These are phyloP conservation scores for Lateolabrax maculatus DNA, from an alignment of 2,797 vertebrate species.

Conservation along the genomic window DNA sequence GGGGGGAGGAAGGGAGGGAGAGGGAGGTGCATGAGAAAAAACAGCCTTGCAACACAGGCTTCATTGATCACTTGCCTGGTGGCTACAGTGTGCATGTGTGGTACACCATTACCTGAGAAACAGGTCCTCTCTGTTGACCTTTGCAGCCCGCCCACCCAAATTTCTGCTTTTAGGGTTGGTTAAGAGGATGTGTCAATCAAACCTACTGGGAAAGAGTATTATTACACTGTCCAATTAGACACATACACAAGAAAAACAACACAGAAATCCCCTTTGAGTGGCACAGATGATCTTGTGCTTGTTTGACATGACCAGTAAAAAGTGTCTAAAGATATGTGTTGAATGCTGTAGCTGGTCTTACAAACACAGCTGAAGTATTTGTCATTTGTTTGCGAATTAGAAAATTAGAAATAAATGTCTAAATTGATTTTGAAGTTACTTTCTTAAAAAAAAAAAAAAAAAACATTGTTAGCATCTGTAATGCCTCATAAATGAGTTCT, in stretches of 20 bases:
- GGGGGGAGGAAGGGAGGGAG: background rate
- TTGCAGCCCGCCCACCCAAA: conserved; percentile 30
- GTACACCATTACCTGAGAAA: conserved; percentile 64
- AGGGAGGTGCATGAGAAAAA: conserved; percentile 43
- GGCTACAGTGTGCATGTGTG: conserved; percentile 44
- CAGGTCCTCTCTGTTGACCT: conserved; percentile 74
- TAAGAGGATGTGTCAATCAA: conserved; percentile 52
- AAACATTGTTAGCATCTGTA: conserved; percentile 5
- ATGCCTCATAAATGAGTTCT: conserved; percentile 32
- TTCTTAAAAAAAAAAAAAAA: background rate
- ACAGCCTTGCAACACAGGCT: conserved; percentile 72
- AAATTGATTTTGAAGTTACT: background rate
- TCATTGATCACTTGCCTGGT: conserved; percentile 65
- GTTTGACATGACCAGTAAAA: background rate
- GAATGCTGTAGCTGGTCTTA: too few species aligned
- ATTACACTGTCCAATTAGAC: background rate
- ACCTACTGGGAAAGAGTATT: background rate
- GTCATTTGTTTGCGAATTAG: background rate
- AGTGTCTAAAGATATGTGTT: background rate
- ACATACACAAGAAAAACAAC: background rate
- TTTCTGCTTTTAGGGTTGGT: conserved; percentile 36
- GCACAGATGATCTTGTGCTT: background rate
- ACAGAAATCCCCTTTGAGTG: background rate
- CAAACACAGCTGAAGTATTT: too few species aligned
- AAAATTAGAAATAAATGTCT: background rate